These are phyloP conservation scores for Oryctes rhinoceros DNA, from an alignment of 1,140 invertebrate species.

Conservation along the genomic window DNA sequence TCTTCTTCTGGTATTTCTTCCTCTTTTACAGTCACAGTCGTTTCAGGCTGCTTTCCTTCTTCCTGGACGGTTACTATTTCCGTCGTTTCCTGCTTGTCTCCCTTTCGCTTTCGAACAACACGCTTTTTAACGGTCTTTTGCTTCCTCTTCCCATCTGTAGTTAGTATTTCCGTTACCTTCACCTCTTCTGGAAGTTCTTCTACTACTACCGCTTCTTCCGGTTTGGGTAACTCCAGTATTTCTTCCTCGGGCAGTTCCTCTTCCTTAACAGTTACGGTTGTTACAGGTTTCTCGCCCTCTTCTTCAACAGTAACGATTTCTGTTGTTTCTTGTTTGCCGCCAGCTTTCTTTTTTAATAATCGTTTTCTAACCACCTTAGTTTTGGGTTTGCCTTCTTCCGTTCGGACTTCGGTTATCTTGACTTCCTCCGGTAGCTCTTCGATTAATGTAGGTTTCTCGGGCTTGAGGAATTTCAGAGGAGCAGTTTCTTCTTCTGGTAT, in stretches of 20 bases:
- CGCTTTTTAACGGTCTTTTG: conserved; percentile 47
- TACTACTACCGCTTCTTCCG: neutral
- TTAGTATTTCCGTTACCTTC: conserved; percentile 44
- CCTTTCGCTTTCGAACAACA: conserved; percentile 53
- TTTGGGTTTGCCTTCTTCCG: conserved; percentile 47
- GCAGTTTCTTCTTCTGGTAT: neutral
- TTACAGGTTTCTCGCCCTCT: conserved; percentile 55
- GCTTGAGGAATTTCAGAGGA: conserved; percentile 25
- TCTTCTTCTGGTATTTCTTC: neutral
- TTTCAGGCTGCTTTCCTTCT: conserved; percentile 60
- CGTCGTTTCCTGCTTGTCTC: conserved; percentile 48
- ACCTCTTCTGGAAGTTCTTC: conserved; percentile 52
- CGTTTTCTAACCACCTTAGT: conserved; percentile 57
- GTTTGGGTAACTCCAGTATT: conserved; percentile 40
- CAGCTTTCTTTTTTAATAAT: conserved; percentile 47
- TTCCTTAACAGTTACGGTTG: conserved; percentile 56
- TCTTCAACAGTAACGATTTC: conserved; percentile 47
- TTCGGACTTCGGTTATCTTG: conserved; percentile 47
- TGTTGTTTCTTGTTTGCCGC: conserved; percentile 41
- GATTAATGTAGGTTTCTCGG: conserved; percentile 42
- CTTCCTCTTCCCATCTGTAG: conserved; percentile 43
- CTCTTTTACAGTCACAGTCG: conserved; percentile 49
- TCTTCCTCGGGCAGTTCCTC: conserved; percentile 60
- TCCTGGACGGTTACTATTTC: conserved; percentile 61
- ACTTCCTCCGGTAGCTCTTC: conserved; percentile 44